Conservation (phyloP, 2,113 vertebrate genomes). For the Tinamus guttatus region DNA sequence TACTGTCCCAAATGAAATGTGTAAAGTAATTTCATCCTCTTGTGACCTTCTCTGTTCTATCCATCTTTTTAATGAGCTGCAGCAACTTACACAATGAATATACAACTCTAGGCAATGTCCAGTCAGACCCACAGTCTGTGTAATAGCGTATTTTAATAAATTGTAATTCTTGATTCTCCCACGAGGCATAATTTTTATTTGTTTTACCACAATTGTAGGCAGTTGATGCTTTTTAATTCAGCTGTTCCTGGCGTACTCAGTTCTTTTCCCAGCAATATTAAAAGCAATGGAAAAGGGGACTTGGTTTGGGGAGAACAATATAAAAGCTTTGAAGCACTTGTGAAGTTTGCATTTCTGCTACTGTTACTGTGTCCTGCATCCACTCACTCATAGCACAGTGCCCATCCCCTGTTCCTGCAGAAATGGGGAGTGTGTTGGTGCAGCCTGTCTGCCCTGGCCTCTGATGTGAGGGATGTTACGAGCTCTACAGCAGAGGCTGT, state of each 20-base stretch:
- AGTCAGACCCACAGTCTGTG: background rate
- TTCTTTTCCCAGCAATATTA: background rate
- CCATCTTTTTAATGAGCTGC: background rate
- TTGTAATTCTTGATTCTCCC: background rate
- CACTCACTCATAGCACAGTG: background rate
- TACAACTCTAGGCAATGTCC: background rate
- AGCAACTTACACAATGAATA: background rate
- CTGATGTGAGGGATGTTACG: background rate
- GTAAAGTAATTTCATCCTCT: background rate
- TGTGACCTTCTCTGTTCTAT: background rate
- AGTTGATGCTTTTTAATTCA: background rate
- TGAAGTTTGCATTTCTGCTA: background rate
- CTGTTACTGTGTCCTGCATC: background rate
- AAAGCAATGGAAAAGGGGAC: background rate
- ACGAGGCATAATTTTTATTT: background rate
- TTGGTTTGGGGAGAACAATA: background rate
- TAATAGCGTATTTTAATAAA: background rate
- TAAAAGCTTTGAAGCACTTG: background rate
- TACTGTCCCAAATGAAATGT: background rate
- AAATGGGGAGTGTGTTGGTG: rapidly evolving
- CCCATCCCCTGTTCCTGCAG: background rate
- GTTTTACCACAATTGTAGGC: background rate
- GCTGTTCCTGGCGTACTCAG: background rate
- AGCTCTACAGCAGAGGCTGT: background rate
- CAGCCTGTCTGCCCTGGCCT: background rate